Evolutionary conservation across 2,888 invertebrate genomes (phyloP).

Genomic region (Alviniconcha strummeri): DNA sequence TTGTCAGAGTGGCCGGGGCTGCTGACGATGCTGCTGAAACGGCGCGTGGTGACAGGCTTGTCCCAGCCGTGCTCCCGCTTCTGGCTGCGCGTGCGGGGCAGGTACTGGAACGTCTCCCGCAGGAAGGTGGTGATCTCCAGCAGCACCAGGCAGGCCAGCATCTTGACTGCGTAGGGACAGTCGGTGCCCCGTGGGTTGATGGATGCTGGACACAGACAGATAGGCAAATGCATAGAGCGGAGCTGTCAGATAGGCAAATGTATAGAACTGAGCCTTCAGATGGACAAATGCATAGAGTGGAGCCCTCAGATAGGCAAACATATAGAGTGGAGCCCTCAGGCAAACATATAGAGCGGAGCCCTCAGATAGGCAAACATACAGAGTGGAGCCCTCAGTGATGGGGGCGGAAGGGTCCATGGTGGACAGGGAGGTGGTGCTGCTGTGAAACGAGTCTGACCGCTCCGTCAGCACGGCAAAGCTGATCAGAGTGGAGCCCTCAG

Average conservation of each 20-base stretch:
- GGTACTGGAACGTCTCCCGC: slow-evolving; percentile 92
- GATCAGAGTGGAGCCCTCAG: no score
- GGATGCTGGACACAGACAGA: slow-evolving; percentile 58
- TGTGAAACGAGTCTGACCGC: slow-evolving; percentile 71
- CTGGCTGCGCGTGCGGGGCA: slow-evolving; percentile 74
- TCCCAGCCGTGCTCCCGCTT: slow-evolving; percentile 69
- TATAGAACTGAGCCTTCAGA: no score
- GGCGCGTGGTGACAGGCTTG: slow-evolving; percentile 75
- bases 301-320: no score
- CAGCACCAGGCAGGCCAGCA: slow-evolving; percentile 95
- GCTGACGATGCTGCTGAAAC: slow-evolving; percentile 96
- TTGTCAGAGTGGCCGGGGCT: slow-evolving; percentile 88
- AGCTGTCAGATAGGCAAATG: no score
- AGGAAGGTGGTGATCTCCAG: slow-evolving; percentile 97
- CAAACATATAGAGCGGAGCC: no score
- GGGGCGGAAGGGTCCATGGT: slow-evolving; percentile 48
- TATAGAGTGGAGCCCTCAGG: no score
- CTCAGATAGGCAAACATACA: no score
- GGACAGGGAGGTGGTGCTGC: slow-evolving; percentile 71
- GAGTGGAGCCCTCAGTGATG: no score
- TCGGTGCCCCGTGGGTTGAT: slow-evolving; percentile 69
- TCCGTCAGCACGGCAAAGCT: slow-evolving; percentile 73
- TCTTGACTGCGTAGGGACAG: slow-evolving; percentile 84
- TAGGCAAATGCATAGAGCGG: no score
- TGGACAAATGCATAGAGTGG: no score